Conservation (phyloP, 2,113 vertebrate species). For the Carettochelys insculpta region DNA sequence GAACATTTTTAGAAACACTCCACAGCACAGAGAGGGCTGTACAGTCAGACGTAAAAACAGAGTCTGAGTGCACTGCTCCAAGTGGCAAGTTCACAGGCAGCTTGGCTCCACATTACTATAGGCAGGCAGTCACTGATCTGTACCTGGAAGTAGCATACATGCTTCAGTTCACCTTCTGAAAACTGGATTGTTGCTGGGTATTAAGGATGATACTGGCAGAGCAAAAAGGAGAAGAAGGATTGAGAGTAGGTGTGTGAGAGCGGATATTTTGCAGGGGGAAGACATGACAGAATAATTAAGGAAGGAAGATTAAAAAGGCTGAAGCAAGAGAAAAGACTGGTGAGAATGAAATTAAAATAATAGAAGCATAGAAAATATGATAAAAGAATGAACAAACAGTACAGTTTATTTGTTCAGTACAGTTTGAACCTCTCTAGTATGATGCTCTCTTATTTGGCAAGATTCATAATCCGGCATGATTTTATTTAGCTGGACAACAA, state of each 20-base stretch:
- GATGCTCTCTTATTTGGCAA: no score
- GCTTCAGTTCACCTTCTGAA: neutral
- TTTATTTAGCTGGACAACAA: no score
- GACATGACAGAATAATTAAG: neutral
- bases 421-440: no score
- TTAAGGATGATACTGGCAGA: neutral
- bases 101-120: neutral
- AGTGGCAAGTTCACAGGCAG: neutral
- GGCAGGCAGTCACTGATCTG: neutral
- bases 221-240: neutral
- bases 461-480: no score
- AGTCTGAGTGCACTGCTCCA: neutral
- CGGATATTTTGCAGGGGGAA: neutral
- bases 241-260: neutral
- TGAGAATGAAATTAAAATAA: neutral
- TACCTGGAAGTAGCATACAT: neutral
- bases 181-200: neutral
- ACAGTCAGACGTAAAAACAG: neutral
- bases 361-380: neutral
- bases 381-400: neutral
- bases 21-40: neutral
- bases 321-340: neutral
- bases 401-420: neutral
- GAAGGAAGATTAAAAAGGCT: neutral
- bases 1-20: neutral